phyloP scores from a whole-genome alignment of 1,140 invertebrate genomes.

The Drosophila sp. region DNA sequence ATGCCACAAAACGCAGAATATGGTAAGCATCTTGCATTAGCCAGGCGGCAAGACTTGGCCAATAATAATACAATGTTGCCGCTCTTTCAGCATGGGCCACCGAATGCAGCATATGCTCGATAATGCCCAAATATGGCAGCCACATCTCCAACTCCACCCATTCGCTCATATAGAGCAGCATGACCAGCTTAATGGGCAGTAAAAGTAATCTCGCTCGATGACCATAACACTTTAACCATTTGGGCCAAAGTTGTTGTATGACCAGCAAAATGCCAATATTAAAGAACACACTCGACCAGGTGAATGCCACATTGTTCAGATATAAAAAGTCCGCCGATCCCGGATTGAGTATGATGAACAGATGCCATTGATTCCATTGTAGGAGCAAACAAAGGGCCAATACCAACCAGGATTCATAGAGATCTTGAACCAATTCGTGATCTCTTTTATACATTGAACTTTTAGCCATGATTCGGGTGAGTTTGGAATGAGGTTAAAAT shows the following conservation, averaged over 20 bases:
- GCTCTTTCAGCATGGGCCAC: constrained; percentile 13
- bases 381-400: constrained; percentile 1
- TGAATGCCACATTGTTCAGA: neutral
- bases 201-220: constrained; percentile 13
- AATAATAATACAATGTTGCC: constrained; percentile 13
- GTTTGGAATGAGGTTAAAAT: neutral
- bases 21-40: constrained; percentile 39
- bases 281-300: constrained; percentile 35
- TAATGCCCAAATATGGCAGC: constrained; percentile 31
- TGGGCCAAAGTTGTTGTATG: constrained; percentile 24
- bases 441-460: neutral
- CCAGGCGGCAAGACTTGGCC: constrained; percentile 24
- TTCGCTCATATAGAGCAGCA: constrained; percentile 29
- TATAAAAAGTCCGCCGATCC: neutral
- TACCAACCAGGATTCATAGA: constrained; percentile 20
- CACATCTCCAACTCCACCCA: constrained; percentile 37
- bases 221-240: constrained; percentile 1
- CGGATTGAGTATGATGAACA: neutral
- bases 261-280: constrained; percentile 29
- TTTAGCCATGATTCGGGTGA: neutral
- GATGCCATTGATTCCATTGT: constrained; percentile 7
- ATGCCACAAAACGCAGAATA: constrained; percentile 28
- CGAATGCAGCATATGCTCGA: constrained; percentile 24
- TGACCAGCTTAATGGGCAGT: constrained; percentile 23
- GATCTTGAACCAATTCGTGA: neutral